These are phyloP conservation scores for Apostichopus californicus DNA, from an alignment of 35 echinoderm and acorn worm genomes.

Conservation along the genomic window DNA sequence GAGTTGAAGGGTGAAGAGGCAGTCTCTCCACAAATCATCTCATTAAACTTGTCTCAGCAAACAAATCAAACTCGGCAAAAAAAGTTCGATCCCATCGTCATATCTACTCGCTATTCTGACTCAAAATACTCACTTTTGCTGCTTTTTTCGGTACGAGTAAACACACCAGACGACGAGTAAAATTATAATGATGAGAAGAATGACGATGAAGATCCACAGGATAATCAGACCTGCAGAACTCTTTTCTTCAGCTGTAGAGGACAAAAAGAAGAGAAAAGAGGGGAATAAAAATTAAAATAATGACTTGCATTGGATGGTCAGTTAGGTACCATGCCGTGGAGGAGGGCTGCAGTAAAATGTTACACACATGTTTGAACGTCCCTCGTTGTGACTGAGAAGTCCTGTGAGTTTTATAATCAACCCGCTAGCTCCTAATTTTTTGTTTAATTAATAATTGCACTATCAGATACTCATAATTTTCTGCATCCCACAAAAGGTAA, in stretches of 20 bases:
- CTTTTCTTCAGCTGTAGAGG: neutral
- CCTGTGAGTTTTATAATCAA: no score
- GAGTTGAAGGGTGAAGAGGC: neutral
- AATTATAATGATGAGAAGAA: conserved; percentile 12
- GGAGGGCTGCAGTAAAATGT: no score
- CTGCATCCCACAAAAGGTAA: no score
- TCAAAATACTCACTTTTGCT: conserved; percentile 9
- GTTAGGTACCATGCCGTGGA: no score
- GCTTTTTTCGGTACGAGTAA: neutral
- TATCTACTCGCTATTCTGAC: neutral
- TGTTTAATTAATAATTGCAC: no score
- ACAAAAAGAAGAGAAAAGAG: neutral
- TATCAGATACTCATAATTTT: no score
- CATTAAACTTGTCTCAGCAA: neutral
- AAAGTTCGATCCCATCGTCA: neutral
- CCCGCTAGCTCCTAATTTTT: no score
- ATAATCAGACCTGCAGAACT: conserved; percentile 16
- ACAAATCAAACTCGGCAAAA: neutral
- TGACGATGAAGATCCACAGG: conserved; percentile 25
- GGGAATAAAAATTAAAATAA: no score
- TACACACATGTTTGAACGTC: no score
- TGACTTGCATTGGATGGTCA: no score
- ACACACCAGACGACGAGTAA: neutral
- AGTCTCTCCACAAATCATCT: no score
- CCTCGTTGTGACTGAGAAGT: no score